These are phyloP conservation scores for Agelas oroides DNA, from an alignment of 37 sponge, comb jelly and placozoan genomes.

Conservation along the genomic window DNA sequence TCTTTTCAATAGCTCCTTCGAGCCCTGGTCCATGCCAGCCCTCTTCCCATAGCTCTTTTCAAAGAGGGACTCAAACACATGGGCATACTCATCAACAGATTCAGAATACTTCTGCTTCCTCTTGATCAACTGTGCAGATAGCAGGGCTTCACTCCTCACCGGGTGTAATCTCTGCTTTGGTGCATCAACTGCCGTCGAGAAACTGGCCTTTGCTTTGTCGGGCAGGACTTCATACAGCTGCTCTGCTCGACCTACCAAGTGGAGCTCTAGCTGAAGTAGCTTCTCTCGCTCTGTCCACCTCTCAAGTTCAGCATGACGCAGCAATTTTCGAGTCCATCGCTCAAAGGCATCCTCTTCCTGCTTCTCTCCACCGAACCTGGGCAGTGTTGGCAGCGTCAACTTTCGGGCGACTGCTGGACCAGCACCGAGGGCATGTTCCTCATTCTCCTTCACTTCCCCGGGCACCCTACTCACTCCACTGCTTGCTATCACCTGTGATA, in stretches of 20 bases:
- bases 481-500: background rate
- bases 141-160: constrained; percentile 7
- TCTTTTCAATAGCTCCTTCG: no score
- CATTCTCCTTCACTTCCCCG: background rate
- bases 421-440: background rate
- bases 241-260: constrained; percentile 14
- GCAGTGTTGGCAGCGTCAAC: background rate
- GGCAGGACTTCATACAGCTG: constrained; percentile 18
- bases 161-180: constrained; percentile 9
- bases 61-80: constrained; percentile 20
- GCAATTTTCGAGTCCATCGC: constrained; percentile 3
- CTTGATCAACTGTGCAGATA: constrained; percentile 13
- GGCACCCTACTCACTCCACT: background rate
- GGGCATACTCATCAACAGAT: constrained; percentile 12
- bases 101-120: background rate
- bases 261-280: constrained; percentile 13
- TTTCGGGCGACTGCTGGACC: background rate
- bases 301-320: constrained; percentile 7
- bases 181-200: background rate
- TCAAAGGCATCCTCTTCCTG: constrained; percentile 7
- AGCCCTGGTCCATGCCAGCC: constrained; percentile 18
- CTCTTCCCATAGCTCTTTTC: constrained; percentile 29
- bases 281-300: background rate
- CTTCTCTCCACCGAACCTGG: background rate
- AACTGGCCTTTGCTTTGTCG: background rate